Evolutionary conservation across 2,888 invertebrate genomes (phyloP).

Genomic region (Rhodophaea formosa): DNA sequence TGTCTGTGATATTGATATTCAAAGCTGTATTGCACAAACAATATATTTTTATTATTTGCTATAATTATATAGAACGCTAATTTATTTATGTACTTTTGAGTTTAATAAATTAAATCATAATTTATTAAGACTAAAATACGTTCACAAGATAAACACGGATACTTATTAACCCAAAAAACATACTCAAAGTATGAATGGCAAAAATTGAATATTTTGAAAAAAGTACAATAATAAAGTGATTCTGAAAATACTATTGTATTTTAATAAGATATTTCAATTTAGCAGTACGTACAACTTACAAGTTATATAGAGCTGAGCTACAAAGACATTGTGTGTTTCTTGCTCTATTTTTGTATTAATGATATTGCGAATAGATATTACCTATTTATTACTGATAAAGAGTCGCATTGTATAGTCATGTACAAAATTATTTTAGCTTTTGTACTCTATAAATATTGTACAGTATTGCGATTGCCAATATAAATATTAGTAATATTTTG

Average conservation of each 20-base stretch:
- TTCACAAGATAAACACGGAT: neutral
- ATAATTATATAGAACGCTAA: slow-evolving; percentile 35
- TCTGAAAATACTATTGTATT: neutral
- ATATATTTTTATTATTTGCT: slow-evolving; percentile 25
- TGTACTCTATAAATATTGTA: neutral
- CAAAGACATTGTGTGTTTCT: neutral
- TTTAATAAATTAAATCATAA: no score
- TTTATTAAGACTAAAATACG: neutral
- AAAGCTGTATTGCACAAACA: slow-evolving; percentile 46
- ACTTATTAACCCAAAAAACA: no score
- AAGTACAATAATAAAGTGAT: neutral
- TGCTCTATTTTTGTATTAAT: neutral
- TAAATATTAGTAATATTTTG: neutral
- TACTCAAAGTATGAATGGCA: no score
- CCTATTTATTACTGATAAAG: neutral
- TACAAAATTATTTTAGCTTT: neutral
- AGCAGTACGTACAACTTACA: no score
- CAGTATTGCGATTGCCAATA: neutral
- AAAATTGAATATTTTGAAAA: no score
- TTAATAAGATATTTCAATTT: neutral
- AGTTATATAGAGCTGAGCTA: neutral
- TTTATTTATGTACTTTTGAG: slow-evolving; percentile 39
- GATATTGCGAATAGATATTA: neutral
- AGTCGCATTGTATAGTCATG: neutral
- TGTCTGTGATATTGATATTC: slow-evolving; percentile 69